These are phyloP conservation scores for Plusia festucae DNA, from an alignment of 2,888 invertebrate genomes.

Conservation along the genomic window DNA sequence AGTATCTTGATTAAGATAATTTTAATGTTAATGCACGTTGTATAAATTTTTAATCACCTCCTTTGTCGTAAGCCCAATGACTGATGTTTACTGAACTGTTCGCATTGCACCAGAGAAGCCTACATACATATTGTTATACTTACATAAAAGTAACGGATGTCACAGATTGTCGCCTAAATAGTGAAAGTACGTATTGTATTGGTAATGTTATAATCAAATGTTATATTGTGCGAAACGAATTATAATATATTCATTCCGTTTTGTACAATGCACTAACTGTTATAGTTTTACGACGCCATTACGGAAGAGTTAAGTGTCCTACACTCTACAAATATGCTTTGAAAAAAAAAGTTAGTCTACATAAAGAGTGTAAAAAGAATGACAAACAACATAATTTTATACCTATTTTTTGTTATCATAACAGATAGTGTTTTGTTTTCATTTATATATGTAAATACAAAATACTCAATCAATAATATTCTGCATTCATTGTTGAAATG, in stretches of 20 bases:
- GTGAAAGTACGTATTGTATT: constrained; percentile 69
- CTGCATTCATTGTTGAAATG: not conserved
- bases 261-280: constrained; percentile 28
- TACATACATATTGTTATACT: constrained; percentile 47
- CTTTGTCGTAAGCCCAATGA: not conserved
- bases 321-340: not conserved
- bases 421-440: not conserved
- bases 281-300: constrained; percentile 22
- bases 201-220: constrained; percentile 63
- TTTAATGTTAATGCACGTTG: not conserved
- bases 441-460: not conserved
- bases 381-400: no score
- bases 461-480: not conserved
- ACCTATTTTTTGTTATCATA: not conserved
- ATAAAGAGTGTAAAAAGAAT: not conserved
- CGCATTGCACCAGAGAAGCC: constrained; percentile 12
- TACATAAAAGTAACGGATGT: constrained; percentile 68
- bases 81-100: not conserved
- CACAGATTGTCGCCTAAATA: constrained; percentile 66
- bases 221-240: constrained; percentile 60
- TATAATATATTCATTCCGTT: constrained; percentile 56
- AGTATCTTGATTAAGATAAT: constrained; percentile 3
- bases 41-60: not conserved
- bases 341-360: not conserved
- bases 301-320: not conserved